phyloP scores from a whole-genome alignment of 2,113 vertebrate species.

The Nesoenas mayeri region DNA sequence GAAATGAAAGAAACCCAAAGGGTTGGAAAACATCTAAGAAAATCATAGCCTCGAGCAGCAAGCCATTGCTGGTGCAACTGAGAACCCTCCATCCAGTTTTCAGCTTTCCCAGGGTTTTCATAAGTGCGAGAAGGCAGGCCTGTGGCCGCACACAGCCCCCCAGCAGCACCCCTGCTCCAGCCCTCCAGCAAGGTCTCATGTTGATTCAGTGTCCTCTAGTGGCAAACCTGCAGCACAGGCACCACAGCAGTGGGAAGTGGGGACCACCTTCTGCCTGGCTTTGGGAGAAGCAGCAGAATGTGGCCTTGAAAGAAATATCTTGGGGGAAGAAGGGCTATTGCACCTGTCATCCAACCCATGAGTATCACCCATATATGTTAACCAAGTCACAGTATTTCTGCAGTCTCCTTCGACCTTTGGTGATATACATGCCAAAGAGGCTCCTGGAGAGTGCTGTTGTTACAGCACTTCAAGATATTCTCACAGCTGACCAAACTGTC shows the following conservation, averaged over 20 bases:
- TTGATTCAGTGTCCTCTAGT: constrained; percentile 70
- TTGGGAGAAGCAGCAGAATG: neutral
- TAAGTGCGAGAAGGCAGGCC: neutral
- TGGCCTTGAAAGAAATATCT: neutral
- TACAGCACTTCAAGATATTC: neutral
- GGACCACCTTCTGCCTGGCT: neutral
- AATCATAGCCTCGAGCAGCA: neutral
- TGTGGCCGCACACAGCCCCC: neutral
- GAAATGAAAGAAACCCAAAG: constrained; percentile 24
- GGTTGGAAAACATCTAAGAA: neutral
- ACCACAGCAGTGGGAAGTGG: neutral
- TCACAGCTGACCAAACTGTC: neutral
- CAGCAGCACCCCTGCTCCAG: neutral
- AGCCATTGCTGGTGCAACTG: neutral
- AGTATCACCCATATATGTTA: neutral
- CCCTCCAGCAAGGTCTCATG: constrained; percentile 11
- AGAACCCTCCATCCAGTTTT: neutral
- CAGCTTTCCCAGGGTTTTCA: neutral
- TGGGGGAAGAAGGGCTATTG: neutral
- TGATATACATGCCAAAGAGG: neutral
- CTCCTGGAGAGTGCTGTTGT: neutral
- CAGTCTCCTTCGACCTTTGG: neutral
- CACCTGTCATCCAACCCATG: neutral
- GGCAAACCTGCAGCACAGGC: constrained; percentile 11
- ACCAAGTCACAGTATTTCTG: neutral